Conservation (phyloP, 2,888 invertebrate genomes). For the Leptinotarsa rubiginosa region DNA sequence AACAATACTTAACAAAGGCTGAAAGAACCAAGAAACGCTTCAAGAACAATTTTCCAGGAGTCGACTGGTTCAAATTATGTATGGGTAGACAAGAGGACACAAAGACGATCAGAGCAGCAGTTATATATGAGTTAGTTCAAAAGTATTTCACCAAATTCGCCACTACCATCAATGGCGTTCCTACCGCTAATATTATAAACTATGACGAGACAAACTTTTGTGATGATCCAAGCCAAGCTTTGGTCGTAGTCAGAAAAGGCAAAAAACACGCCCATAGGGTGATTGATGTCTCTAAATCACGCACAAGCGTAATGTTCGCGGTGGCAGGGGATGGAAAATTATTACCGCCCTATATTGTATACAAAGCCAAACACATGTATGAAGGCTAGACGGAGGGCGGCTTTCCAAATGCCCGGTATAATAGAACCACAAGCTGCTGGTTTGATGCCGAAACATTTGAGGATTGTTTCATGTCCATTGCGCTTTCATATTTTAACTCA, state of each 20-base stretch:
- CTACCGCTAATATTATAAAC: constrained; percentile 47
- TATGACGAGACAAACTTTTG: constrained; percentile 58
- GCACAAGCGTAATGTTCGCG: constrained; percentile 55
- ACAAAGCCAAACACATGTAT: constrained; percentile 52
- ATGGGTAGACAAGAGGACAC: constrained; percentile 34
- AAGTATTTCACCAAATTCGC: constrained; percentile 46
- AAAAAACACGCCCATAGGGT: constrained; percentile 39
- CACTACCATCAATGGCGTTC: constrained; percentile 32
- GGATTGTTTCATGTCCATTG: constrained; percentile 16
- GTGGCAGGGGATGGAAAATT: constrained; percentile 33
- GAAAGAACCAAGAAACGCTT: constrained; percentile 32
- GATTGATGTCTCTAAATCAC: constrained; percentile 43
- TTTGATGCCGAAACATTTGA: constrained; percentile 12
- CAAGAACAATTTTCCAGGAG: constrained; percentile 36
- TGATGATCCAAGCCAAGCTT: constrained; percentile 53
- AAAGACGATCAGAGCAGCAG: constrained; percentile 32
- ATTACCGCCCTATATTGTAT: constrained; percentile 54
- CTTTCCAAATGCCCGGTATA: constrained; percentile 32
- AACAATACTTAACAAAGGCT: constrained; percentile 27
- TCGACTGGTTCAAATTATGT: constrained; percentile 39
- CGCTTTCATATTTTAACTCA: constrained; percentile 23
- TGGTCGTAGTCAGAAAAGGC: constrained; percentile 35
- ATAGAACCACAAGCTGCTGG: constrained; percentile 29
- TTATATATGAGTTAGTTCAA: constrained; percentile 38
- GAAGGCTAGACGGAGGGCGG: constrained; percentile 36